These are phyloP conservation scores for Andrena haemorrhoa DNA, from an alignment of 2,888 invertebrate species.

Conservation along the genomic window DNA sequence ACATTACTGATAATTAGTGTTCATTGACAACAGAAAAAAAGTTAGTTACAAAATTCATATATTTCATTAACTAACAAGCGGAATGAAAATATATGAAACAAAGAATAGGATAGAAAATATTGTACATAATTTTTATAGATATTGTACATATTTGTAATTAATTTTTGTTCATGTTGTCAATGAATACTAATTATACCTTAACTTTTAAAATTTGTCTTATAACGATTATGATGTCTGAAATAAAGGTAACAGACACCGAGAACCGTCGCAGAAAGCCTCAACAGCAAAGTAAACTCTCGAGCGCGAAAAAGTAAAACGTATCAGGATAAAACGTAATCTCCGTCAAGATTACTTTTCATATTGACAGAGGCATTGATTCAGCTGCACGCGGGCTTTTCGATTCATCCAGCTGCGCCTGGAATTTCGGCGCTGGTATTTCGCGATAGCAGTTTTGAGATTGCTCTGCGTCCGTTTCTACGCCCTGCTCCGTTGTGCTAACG, in stretches of 20 bases:
- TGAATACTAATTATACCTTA: too few relatives aligned
- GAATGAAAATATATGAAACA: too few relatives aligned
- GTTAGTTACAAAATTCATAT: too few relatives aligned
- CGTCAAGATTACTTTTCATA: conserved; percentile 26
- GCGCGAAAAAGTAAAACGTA: conserved; percentile 4
- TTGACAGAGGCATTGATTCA: conserved; percentile 3
- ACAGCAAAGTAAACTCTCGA: background rate
- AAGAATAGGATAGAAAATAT: too few relatives aligned
- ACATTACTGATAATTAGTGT: too few relatives aligned
- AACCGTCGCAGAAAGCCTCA: background rate
- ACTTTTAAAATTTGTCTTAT: too few relatives aligned
- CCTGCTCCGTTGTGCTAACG: background rate
- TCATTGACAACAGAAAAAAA: too few relatives aligned
- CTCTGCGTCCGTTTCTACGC: background rate
- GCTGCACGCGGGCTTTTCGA: background rate
- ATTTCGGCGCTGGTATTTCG: conserved; percentile 8
- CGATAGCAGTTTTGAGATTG: conserved; percentile 15
- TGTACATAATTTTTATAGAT: too few relatives aligned
- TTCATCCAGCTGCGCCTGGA: background rate
- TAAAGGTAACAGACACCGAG: background rate
- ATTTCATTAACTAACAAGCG: too few relatives aligned
- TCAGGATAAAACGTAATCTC: conserved; percentile 27
- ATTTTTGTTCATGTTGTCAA: too few relatives aligned
- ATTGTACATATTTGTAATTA: too few relatives aligned
- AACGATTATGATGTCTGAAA: background rate